Conservation (phyloP, 1,140 invertebrate genomes). For the Aplysia californica region DNA sequence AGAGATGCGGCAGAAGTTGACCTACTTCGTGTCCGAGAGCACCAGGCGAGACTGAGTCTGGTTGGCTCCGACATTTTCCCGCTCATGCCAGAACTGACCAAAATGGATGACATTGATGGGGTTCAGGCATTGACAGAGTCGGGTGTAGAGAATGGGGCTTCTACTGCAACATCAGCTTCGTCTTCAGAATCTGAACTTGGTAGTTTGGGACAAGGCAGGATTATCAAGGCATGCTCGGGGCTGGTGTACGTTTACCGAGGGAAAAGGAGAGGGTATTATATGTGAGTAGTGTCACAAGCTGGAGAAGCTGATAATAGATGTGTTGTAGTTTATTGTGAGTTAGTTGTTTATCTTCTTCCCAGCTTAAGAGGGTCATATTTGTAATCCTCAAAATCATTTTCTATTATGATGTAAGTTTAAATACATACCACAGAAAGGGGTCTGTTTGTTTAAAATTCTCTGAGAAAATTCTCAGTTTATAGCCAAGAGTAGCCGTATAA, state of each 20-base stretch:
- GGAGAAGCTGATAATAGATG: no score
- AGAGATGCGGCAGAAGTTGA: background rate
- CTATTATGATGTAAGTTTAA: no score
- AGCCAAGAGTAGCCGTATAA: no score
- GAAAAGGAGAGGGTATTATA: slow-evolving; percentile 9
- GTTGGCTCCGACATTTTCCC: slow-evolving; percentile 15
- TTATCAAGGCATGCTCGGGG: slow-evolving; percentile 16
- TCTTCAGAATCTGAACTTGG: no score
- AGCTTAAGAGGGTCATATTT: no score
- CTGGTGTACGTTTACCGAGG: slow-evolving; percentile 12
- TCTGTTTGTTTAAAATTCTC: no score
- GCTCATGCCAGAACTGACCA: background rate
- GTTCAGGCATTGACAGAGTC: background rate
- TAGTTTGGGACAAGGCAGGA: no score
- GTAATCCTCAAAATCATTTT: no score
- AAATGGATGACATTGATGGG: background rate
- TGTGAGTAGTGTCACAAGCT: slow-evolving; percentile 22
- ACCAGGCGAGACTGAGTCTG: slow-evolving; percentile 14
- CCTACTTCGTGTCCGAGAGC: background rate
- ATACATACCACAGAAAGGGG: no score
- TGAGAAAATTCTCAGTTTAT: no score
- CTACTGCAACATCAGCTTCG: background rate
- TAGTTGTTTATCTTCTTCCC: no score
- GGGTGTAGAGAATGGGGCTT: background rate
- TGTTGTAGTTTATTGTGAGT: no score